Base-by-base conservation (phyloP, 2,113 vertebrate genomes). In the Siniperca knerii region DNA sequence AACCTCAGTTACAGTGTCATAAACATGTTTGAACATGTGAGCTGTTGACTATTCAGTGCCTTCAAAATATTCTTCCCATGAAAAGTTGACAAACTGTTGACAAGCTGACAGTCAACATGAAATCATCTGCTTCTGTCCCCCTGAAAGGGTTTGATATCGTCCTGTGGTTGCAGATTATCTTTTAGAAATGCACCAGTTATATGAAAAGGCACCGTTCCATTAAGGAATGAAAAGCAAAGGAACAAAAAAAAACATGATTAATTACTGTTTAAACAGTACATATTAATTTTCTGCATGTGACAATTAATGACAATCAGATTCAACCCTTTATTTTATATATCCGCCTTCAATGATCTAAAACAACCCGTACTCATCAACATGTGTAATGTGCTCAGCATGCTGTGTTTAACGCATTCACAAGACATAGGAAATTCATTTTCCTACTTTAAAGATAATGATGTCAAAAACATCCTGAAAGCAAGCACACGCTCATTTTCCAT, bases 181-280 rank as follows among this genome's bases (percentile, higher is more conserved):
- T 77, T 57, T 42, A 23, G 0, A 80, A 78, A 87, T 18, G 73
- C 50, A 66, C 11, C 42, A 37, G 52, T 40, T 64, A 35, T 69
- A 58, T 72, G 55, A 75, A 83, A 94, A 94, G 93, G 93, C 93
- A 92, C 93, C 88, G 75, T 79, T 87, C 70, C 61, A 71, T 54
- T 66, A 42, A 79, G 52, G 68, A 57, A 44, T 85, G 66, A 67
- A 15, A 65, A 77, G 46, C 70, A 54, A 54, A 20, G 6, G n/a
- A 44, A 61, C 37, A 78, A 23, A 72, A 70, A 75, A 25, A 66
- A 66, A 54, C 60, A 62, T 46, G 18, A 70, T 55, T 25, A 15
- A 62, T 71, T 4, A 8, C 85, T 58, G 54, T 55, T 73, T 1
- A 35, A 20, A 79, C 35, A 54, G 58, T 33, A 35, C 4, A 66